phyloP scores from a whole-genome alignment of 2,888 invertebrate genomes.

The Unio delphinus region DNA sequence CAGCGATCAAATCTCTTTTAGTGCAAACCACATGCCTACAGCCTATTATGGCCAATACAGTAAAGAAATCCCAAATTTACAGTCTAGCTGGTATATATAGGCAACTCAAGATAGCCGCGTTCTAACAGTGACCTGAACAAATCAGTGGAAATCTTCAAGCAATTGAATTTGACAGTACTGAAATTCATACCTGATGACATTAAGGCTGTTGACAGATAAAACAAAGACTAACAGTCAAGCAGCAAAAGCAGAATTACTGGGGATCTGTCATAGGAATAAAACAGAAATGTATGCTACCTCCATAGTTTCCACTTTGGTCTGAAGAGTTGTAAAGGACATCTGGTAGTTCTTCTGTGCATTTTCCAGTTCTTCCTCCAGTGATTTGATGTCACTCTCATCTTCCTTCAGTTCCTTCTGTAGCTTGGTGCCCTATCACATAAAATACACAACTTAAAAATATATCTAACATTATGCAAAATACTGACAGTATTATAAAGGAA shows the following conservation, averaged over 20 bases:
- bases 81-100: too few species aligned
- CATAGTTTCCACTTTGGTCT: constrained; percentile 44
- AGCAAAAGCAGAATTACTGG: too few species aligned
- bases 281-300: constrained; percentile 41
- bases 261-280: background rate
- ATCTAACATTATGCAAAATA: background rate
- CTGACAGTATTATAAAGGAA: too few species aligned
- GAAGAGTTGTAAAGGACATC: constrained; percentile 41
- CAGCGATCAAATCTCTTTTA: too few species aligned
- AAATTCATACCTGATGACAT: background rate
- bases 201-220: background rate
- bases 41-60: too few species aligned
- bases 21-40: too few species aligned
- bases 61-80: too few species aligned
- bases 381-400: constrained; percentile 44
- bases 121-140: too few species aligned
- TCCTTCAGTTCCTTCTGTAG: constrained; percentile 52
- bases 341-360: constrained; percentile 45
- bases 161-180: background rate
- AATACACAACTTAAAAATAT: constrained; percentile 3
- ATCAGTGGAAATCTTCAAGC: background rate
- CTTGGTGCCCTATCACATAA: constrained; percentile 48
- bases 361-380: constrained; percentile 33
- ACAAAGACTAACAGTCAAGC: too few species aligned
- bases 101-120: too few species aligned